Base-by-base conservation (phyloP, 2,888 invertebrate species). In the Plagodis dolabraria region DNA sequence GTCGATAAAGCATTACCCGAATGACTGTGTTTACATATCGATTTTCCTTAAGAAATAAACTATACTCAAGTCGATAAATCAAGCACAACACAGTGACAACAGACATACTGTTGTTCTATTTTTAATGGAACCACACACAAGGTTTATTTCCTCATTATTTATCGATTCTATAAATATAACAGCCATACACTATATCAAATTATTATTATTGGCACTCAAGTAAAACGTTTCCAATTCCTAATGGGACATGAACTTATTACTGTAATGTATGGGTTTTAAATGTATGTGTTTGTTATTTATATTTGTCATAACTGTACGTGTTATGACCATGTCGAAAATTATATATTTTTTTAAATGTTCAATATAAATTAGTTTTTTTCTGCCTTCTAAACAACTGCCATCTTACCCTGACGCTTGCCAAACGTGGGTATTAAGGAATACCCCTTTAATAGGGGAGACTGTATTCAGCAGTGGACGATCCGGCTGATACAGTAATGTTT, bases 121-220 rank as follows among this genome's bases (percentile, higher is more conserved):
- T 64, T 56, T 67, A 67, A 42, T 53, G 34, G 51, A 57, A 54
- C 64, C 47, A 11, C 51, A 55, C 35, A 49, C 42, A 33, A 34
- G 36, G 35, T 36, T 54, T 47, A 56, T 60, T 54, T 63, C 65
- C 60, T 59, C 47, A 12, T 51, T 22, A 36, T 11, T 57, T 64
- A 64, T 64, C 57, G 47, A 7, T 57, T 60, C 55, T 59, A 58
- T 60, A 60, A 57, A 58, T 66, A 66, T 51, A 48, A 56, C 40
- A 42, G 46, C 40, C 36, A 33, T 7, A 49, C 49, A 34, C 47
- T 22, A 42, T 7, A 36, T 34, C 33, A 46, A 40, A 59, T 45
- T 34, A 33, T 40, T n/a, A 49, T n/a, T 50, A 48, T 48, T 47
- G 10, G 22, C 34, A n/a, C 33, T 8, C 36, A 5, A n/a, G 9